phyloP scores from a whole-genome alignment of 2,888 invertebrate genomes.

The Itoplectis maculator region DNA sequence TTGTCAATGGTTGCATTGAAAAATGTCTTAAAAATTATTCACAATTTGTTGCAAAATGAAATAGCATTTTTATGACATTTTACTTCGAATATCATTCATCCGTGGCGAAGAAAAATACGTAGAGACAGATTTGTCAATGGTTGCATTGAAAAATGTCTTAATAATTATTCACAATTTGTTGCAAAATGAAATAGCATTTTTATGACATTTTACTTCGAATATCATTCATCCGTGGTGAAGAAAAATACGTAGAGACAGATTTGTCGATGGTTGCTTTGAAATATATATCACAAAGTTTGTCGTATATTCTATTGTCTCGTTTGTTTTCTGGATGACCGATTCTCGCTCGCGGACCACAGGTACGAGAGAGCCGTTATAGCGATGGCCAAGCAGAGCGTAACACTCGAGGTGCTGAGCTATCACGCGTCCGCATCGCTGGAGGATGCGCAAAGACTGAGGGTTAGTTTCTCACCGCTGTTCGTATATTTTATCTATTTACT shows the following conservation, averaged over 20 bases:
- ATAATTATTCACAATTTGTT: neutral
- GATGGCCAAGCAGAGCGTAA: constrained; percentile 98
- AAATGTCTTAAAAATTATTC: no score
- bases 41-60: no score
- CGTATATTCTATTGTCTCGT: constrained; percentile 12
- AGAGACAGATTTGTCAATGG: neutral
- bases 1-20: no score
- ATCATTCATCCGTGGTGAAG: neutral
- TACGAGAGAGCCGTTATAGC: constrained; percentile 98
- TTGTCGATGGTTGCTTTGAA: neutral
- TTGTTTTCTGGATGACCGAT: constrained; percentile 49
- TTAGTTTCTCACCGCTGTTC: constrained; percentile 85
- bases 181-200: neutral
- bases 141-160: neutral
- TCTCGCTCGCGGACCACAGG: constrained; percentile 82
- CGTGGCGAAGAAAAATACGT: neutral
- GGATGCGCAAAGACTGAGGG: constrained; percentile 94
- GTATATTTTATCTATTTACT: neutral
- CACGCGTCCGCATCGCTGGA: constrained; percentile 96
- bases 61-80: no score
- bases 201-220: neutral
- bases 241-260: neutral
- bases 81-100: neutral
- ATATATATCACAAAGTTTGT: constrained; percentile 35
- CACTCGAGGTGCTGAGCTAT: constrained; percentile 96